Evolutionary conservation across 30 jellyfish, hydroid and myxozoan genomes (phyloP), one percentile per base, ranked within the genome.

Genomic region (Chironex yamaguchii): DNA sequence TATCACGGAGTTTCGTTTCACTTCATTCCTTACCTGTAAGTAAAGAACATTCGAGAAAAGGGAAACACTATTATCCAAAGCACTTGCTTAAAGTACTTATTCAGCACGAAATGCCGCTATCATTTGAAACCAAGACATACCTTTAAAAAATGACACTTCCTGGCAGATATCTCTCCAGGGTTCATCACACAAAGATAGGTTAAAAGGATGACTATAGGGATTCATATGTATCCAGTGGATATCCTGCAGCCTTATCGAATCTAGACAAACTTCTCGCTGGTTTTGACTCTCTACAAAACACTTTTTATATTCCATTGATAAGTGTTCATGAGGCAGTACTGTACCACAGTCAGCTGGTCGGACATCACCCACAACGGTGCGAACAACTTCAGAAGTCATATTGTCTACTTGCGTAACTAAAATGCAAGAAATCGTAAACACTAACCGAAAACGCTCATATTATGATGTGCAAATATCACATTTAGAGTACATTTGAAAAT

Each of bases 141-240:
- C 91, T 73, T 92, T 92, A 79, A 62, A 92, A 76, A 70, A 80
- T 13, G 78, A 81, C 29, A 92, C 97, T 81, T 92, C 98, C 14
- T 84, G 80, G 4, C 73, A 70, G 96, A 92, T 92, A 14, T 80
- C 23, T 64, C 87, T 70, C 4, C 63, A 30, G 3, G 80, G 31
- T 49, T 92, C 98, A 25, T 82, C 98, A 65, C 90, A 87, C 53
- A 92, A 76, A 29, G 87, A 62, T 63, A 92, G 69, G 62, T 92
- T 92, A 42, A 26, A 77, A 13, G 62, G 24, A 71, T 87, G 96
- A 76, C 98, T 92, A 96, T 92, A 92, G 34, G 58, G 58, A 42
- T 42, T 42, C 58, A 42, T 42, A 17, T 42, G 17, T 6, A 42
- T 42, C 58, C 58, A 42, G 58, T 42, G 58, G 13, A 42, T 42